Evolutionary conservation across 2,888 invertebrate genomes (phyloP).

Genomic region (Diadromus collaris): DNA sequence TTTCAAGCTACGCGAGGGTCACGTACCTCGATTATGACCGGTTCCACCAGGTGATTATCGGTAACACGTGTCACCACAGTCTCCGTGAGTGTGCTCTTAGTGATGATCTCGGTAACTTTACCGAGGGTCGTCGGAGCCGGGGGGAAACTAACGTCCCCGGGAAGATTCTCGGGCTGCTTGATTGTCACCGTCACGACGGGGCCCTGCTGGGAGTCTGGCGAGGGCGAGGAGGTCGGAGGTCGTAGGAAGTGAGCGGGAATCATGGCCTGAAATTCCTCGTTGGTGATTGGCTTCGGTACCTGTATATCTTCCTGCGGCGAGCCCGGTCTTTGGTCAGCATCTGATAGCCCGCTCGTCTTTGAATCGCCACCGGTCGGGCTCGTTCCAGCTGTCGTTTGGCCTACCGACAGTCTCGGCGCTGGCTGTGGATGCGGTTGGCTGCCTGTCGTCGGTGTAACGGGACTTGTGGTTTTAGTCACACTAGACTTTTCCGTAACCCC

Average conservation of each 20-base stretch:
- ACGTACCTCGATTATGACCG: slow-evolving; percentile 94
- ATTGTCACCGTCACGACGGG: slow-evolving; percentile 91
- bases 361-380: slow-evolving; percentile 63
- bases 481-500: slow-evolving; percentile 68
- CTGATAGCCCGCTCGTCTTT: slow-evolving; percentile 70
- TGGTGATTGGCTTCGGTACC: slow-evolving; percentile 93
- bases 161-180: slow-evolving; percentile 85
- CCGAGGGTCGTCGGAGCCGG: slow-evolving; percentile 93
- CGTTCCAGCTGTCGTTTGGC: slow-evolving; percentile 41
- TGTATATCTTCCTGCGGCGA: slow-evolving; percentile 82
- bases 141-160: slow-evolving; percentile 88
- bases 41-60: slow-evolving; percentile 93
- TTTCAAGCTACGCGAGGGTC: slow-evolving; percentile 62
- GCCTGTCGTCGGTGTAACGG: slow-evolving; percentile 71
- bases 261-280: slow-evolving; percentile 97
- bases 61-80: slow-evolving; percentile 97
- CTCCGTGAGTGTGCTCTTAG: slow-evolving; percentile 97
- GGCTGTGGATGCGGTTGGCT: slow-evolving; percentile 63
- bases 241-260: slow-evolving; percentile 94
- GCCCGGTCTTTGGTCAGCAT: slow-evolving; percentile 79
- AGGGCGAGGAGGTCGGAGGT: slow-evolving; percentile 78
- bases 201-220: slow-evolving; percentile 80
- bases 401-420: slow-evolving; percentile 57
- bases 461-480: slow-evolving; percentile 61
- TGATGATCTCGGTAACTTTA: slow-evolving; percentile 96